phyloP scores from a whole-genome alignment of 2,888 invertebrate species.

The Mythimna ferrago region DNA sequence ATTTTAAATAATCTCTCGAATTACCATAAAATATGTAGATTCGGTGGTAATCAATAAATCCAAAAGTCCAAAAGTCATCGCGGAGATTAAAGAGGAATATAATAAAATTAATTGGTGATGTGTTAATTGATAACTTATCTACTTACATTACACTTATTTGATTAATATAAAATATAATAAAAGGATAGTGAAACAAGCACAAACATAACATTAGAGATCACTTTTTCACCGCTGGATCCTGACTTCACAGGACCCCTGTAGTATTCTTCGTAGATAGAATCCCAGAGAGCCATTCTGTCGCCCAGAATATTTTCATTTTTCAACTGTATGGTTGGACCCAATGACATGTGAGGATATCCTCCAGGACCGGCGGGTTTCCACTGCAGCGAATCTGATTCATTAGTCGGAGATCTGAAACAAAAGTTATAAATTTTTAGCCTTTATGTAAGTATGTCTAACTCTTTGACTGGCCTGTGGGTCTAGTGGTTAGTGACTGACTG shows the following conservation, averaged over 20 bases:
- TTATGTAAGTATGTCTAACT: not conserved
- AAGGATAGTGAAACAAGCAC: constrained; percentile 18
- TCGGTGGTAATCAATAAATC: constrained; percentile 3
- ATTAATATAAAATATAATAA: constrained; percentile 4
- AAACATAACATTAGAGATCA: constrained; percentile 31
- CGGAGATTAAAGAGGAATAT: not conserved
- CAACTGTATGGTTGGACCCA: constrained; percentile 64
- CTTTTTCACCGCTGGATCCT: constrained; percentile 1
- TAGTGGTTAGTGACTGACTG: no score
- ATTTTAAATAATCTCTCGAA: not conserved
- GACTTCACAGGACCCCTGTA: constrained; percentile 64
- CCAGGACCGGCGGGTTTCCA: constrained; percentile 67
- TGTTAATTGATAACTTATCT: not conserved
- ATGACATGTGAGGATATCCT: constrained; percentile 70
- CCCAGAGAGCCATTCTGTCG: constrained; percentile 70
- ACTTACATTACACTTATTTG: not conserved
- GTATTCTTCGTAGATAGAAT: constrained; percentile 69
- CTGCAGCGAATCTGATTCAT: constrained; percentile 48
- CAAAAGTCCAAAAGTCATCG: no score
- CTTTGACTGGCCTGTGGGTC: no score
- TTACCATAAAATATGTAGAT: not conserved
- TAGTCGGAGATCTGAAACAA: constrained; percentile 68
- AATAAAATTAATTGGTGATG: not conserved
- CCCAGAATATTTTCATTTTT: constrained; percentile 50
- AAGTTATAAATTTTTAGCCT: not conserved